Conservation (phyloP, 2,113 vertebrate genomes). For the Tursiops truncatus region DNA sequence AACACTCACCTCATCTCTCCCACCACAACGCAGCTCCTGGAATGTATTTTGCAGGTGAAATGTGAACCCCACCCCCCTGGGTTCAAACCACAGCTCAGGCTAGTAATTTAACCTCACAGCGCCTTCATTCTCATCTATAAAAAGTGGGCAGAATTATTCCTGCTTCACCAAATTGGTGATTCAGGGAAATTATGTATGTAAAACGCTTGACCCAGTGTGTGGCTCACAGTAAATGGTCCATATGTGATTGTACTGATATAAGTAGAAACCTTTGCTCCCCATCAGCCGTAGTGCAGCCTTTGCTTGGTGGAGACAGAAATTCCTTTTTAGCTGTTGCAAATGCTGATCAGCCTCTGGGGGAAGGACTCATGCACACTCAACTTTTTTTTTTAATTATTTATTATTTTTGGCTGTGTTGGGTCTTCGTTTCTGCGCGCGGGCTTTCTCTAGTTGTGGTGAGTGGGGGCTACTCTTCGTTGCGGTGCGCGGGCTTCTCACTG, state of each 20-base stretch:
- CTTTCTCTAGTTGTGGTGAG: too few relatives aligned
- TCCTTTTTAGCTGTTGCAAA: neutral
- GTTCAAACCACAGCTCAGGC: neutral
- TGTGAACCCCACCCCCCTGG: neutral
- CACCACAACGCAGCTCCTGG: neutral
- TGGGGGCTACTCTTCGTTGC: too few relatives aligned
- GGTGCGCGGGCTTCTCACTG: too few relatives aligned
- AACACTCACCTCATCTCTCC: neutral
- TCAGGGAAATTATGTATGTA: too few relatives aligned
- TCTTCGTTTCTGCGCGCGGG: too few relatives aligned
- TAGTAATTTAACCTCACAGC: neutral
- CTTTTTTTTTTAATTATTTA: too few relatives aligned
- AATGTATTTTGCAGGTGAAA: neutral
- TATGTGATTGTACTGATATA: too few relatives aligned
- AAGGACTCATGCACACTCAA: neutral
- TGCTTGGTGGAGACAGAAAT: neutral
- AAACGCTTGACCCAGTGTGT: neutral
- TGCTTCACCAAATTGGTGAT: neutral
- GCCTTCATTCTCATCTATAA: neutral
- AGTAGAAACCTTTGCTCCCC: neutral
- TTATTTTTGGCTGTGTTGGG: too few relatives aligned
- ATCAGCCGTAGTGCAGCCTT: neutral
- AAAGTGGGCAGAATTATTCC: constrained; percentile 37
- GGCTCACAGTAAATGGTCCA: too few relatives aligned
- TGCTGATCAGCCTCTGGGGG: neutral